Evolutionary conservation across 2,888 invertebrate species (phyloP).

Genomic region (Andrena dorsata): DNA sequence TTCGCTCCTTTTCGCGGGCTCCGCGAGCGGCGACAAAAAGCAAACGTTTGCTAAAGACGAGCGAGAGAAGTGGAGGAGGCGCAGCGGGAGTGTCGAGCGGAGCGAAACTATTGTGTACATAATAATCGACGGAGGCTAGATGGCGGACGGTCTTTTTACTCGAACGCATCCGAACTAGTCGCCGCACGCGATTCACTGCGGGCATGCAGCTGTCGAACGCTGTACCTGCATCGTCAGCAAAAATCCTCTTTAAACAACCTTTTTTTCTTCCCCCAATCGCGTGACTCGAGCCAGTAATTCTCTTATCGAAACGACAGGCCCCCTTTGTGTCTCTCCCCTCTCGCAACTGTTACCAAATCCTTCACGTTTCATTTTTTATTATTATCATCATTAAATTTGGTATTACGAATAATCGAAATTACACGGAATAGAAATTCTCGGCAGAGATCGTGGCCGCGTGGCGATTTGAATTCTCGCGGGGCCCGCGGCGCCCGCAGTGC

Average conservation of each 20-base stretch:
- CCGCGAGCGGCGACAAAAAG: slow-evolving; percentile 27
- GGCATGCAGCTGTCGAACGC: not conserved
- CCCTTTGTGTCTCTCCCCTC: too few species aligned
- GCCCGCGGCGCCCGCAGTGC: not conserved
- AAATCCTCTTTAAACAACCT: not conserved
- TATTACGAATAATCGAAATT: too few species aligned
- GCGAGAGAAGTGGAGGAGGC: slow-evolving; percentile 48
- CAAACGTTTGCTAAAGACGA: slow-evolving; percentile 43
- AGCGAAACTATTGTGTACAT: slow-evolving; percentile 7
- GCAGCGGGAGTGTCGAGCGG: slow-evolving; percentile 16
- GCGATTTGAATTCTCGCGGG: not conserved
- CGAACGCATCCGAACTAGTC: slow-evolving; percentile 41
- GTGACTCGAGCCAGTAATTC: too few species aligned
- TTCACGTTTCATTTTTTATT: too few species aligned
- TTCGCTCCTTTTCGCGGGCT: slow-evolving; percentile 56
- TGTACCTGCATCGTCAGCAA: not conserved
- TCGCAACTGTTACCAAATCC: too few species aligned
- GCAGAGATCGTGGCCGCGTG: too few species aligned
- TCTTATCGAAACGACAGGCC: too few species aligned
- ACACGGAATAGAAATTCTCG: too few species aligned
- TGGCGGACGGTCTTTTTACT: slow-evolving; percentile 15
- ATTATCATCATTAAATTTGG: too few species aligned
- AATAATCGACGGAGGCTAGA: slow-evolving; percentile 32
- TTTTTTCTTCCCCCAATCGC: too few species aligned
- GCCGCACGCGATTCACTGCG: slow-evolving; percentile 28